A percentile compares a stretch with the other conserved stretches of the same genome.
Conservation (phyloP, 2,113 vertebrate species). For the Physeter macrocephalus region DNA sequence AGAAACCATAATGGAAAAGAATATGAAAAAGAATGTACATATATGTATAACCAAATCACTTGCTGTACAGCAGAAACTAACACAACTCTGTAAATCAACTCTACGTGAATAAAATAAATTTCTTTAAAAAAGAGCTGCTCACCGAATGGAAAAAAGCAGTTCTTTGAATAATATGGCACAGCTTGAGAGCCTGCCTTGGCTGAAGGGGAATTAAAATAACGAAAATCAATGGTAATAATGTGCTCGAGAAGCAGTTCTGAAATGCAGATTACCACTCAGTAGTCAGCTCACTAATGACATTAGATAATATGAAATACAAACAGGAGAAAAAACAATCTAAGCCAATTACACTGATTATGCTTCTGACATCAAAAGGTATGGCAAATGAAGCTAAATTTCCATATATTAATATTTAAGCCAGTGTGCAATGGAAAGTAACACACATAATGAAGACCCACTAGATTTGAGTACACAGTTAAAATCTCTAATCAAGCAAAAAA, state of each 20-base stretch:
- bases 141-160: slow-evolving; percentile 37
- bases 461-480: slow-evolving; percentile 55
- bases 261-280: slow-evolving; percentile 70
- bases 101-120: not conserved
- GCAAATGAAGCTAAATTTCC: slow-evolving; percentile 70
- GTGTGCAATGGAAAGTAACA: slow-evolving; percentile 30
- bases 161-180: slow-evolving; percentile 57
- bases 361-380: slow-evolving; percentile 68
- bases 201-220: slow-evolving; percentile 70
- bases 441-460: slow-evolving; percentile 64
- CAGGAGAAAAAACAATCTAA: slow-evolving; percentile 68
- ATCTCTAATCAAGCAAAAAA: slow-evolving; percentile 70
- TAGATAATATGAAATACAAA: slow-evolving; percentile 69
- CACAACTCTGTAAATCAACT: not conserved
- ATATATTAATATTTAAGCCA: slow-evolving; percentile 75
- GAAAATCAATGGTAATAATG: slow-evolving; percentile 66
- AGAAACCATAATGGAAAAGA: not conserved
- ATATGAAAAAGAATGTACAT: not conserved
- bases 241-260: slow-evolving; percentile 52
- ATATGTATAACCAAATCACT: not conserved
- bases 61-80: not conserved
- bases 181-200: slow-evolving; percentile 64
- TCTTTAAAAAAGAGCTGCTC: not conserved
- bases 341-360: slow-evolving; percentile 73
- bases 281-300: slow-evolving; percentile 72